These are phyloP conservation scores for Cuniculus paca DNA, from an alignment of 2,797 vertebrate species.

Conservation along the genomic window DNA sequence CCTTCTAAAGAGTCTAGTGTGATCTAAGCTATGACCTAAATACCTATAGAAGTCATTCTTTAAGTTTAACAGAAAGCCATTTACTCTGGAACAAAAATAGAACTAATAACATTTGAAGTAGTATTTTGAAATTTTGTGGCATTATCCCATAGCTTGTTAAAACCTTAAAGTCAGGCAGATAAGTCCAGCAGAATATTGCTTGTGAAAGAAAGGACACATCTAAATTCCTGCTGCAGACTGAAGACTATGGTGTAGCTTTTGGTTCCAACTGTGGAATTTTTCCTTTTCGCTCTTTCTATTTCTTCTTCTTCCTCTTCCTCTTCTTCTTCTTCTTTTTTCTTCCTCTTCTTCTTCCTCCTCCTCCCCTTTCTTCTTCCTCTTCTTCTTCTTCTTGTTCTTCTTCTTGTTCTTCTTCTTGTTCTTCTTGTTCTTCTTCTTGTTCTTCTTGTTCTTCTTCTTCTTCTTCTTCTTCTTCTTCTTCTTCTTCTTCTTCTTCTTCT, in stretches of 20 bases:
- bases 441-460: neutral
- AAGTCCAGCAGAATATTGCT: neutral
- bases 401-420: no score
- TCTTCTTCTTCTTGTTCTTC: neutral
- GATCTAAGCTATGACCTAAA: neutral
- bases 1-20: neutral
- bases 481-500: no score
- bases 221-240: neutral
- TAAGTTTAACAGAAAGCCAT: neutral
- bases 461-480: no score
- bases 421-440: no score
- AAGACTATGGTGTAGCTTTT: neutral
- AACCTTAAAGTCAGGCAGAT: slow-evolving; percentile 8
- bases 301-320: no score
- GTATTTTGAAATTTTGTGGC: neutral
- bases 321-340: neutral
- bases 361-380: neutral
- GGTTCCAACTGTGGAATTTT: neutral
- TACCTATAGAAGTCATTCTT: neutral
- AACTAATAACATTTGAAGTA: neutral
- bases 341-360: no score
- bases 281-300: neutral
- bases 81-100: neutral
- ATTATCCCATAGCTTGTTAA: neutral
- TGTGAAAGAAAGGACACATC: neutral